phyloP scores from a whole-genome alignment of 2,888 invertebrate species.

The Anaspis maculata region DNA sequence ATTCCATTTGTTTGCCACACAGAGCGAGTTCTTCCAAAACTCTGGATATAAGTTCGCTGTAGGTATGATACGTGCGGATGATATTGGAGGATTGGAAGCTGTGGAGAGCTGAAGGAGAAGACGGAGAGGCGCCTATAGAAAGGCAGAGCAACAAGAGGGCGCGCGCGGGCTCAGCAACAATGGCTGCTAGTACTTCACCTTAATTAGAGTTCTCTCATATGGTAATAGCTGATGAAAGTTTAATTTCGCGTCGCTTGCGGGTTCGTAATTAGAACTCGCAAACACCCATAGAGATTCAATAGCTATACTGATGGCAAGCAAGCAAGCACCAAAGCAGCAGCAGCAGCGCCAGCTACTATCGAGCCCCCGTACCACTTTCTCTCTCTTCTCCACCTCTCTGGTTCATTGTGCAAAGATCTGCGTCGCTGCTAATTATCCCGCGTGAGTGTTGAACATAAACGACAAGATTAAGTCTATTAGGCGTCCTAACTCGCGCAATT shows the following conservation, averaged over 20 bases:
- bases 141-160: conserved; percentile 17
- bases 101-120: no score
- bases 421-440: conserved; percentile 42
- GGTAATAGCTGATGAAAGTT: conserved; percentile 45
- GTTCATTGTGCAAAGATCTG: conserved; percentile 37
- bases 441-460: conserved; percentile 44
- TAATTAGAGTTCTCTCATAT: conserved; percentile 44
- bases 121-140: no score
- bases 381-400: conserved; percentile 27
- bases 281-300: conserved; percentile 39
- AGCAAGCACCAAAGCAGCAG: neutral
- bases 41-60: no score
- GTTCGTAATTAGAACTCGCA: conserved; percentile 42
- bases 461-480: conserved; percentile 46
- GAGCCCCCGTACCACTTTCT: no score
- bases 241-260: conserved; percentile 44
- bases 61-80: no score
- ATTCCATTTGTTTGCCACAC: no score
- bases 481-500: conserved; percentile 43
- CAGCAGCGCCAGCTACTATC: neutral
- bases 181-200: conserved; percentile 36
- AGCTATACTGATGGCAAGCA: conserved; percentile 24
- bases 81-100: no score
- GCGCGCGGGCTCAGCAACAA: conserved; percentile 30
- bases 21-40: no score